Base-by-base conservation (phyloP, 2,113 vertebrate species). In the Ammospiza caudacuta region DNA sequence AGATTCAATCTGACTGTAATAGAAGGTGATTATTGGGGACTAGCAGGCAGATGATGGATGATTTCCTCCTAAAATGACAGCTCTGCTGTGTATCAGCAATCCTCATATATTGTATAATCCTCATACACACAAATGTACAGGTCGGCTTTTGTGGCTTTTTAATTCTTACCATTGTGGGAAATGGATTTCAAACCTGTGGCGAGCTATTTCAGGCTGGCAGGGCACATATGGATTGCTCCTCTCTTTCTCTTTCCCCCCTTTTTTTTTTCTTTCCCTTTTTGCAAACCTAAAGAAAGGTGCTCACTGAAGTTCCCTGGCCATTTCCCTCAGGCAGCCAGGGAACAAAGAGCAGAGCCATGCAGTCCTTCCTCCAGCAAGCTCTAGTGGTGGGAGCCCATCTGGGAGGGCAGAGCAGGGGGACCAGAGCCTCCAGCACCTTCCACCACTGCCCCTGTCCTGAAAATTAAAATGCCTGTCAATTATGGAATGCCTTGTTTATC, bases 1-100 rank as follows among this genome's bases (percentile, higher is more conserved):
- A 98, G 97, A 98, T 96, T 96, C 97, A 96, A 97, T 97, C 96
- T 98, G 97, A 98, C 96, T 96, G 95, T 97, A 98, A 98, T 97
- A 98, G 97, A 97, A 98, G 98, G 96, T 98, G 97, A 98, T 97
- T 98, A 97, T 96, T 97, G 96, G 98, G 91, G 96, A 97, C 97
- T 96, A 97, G 97, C 95, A 97, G 96, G 95, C 95, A 97, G 95
- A 97, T 97, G 98, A 98, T 97, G 95, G 95, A 97, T 97, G 97
- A 95, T 96, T 98, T 98, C 97, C 95, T 97, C 96, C 97, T 95
- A 95, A 97, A 97, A 98, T 97, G 97, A 98, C 97, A 98, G 97
- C 96, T 96, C 92, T 95, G 92, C 97, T 97, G 94, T 94, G 95
- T 96, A 93, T 95, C 83, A 80, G 93, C 92, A 92, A 90, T 95